Conservation (phyloP, 2,113 vertebrate genomes). For the Cryptomyrus ogoouensis region DNA sequence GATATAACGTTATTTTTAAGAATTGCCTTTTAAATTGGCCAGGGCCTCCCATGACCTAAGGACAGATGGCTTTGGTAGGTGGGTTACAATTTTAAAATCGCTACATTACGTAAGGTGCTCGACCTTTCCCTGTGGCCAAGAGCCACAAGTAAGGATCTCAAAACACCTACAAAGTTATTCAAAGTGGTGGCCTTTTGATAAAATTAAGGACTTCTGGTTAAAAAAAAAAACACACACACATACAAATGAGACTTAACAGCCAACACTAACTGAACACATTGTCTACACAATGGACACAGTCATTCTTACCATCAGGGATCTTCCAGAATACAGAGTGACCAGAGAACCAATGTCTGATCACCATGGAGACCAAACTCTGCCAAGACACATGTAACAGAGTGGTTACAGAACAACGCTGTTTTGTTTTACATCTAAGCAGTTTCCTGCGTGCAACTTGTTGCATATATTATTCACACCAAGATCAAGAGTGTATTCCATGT, state of each 20-base stretch:
- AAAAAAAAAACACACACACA: background rate
- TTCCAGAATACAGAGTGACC: background rate
- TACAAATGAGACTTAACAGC: background rate
- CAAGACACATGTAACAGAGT: constrained; percentile 11
- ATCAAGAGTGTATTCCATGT: background rate
- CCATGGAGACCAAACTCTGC: constrained; percentile 16
- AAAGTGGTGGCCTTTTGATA: background rate
- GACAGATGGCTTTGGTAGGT: background rate
- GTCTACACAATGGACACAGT: background rate
- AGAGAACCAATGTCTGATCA: constrained; percentile 16
- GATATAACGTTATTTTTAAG: background rate
- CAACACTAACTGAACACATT: background rate
- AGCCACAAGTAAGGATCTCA: background rate
- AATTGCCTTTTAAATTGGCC: constrained; percentile 3
- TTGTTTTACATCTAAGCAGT: constrained; percentile 19
- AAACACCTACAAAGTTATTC: background rate
- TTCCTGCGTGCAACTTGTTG: background rate
- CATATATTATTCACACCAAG: constrained; percentile 7
- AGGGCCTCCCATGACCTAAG: background rate
- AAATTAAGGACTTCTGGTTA: background rate
- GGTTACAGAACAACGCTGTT: background rate
- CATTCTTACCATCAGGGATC: background rate
- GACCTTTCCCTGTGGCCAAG: background rate
- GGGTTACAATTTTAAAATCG: background rate
- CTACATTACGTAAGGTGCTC: background rate